Evolutionary conservation across 2,888 invertebrate genomes (phyloP), one percentile per base, ranked within the genome.

Genomic region (Drosophila aldrichi): DNA sequence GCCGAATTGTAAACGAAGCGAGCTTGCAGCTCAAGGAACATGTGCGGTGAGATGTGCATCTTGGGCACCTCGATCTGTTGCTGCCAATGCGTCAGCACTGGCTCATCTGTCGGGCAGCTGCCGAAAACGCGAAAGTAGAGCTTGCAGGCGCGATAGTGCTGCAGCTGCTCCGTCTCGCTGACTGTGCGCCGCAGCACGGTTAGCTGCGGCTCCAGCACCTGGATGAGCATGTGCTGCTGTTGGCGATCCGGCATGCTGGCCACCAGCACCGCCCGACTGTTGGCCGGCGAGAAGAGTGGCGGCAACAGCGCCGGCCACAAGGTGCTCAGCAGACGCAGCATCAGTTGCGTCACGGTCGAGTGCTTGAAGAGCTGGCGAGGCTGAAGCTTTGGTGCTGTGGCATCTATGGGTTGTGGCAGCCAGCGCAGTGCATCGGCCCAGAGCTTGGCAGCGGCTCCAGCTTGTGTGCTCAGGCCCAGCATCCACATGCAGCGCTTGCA

Each of bases 181-280:
- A 58, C 22, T 18, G 81, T 70, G 9, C 81, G 82, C 5, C 81
- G 85, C 32, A 92, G 62, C 46, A 91, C 81, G 8, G 80, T 72
- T n/a, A 92, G 69, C 43, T 92, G 76, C 4, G 87, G 83, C 58
- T 92, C 93, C n/a, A 91, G 77, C 58, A 92, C 85, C 32, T 92
- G 85, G 8, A 92, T 70, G 10, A 92, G 71, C 67, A 92, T 79
- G 63, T 77, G 90, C 34, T 89, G 88, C 32, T 80, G 77, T 12
- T 81, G 70, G 0, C 91, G 81, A 64, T 79, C 82, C 2, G 92
- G 79, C 48, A 91, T 75, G 43, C 82, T 90, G 4, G 86, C 76
- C 32, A 81, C 78, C 25, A 92, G 83, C 67, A 92, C 62, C 52
- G 86, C 60, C 51, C 73, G 61, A 81, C 59, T 61, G 34, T 44